Base-by-base conservation (phyloP, 2,797 vertebrate species). In the Bovichtus variegatus region DNA sequence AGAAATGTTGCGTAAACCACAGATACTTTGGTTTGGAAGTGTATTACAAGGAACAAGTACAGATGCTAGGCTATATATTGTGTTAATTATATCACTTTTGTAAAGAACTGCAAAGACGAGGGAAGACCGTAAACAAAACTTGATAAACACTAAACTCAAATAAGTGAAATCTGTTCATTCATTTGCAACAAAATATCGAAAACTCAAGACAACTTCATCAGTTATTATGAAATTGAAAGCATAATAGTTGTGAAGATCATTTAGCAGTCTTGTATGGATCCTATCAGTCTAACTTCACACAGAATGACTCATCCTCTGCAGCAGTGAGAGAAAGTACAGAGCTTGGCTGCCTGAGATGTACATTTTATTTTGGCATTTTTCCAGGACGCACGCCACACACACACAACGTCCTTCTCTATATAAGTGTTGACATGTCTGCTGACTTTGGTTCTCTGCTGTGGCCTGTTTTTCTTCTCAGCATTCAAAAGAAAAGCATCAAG, bases 271-370 rank as follows among this genome's bases (percentile, higher is more conserved):
- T 44, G 29, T 71, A 74, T 89, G n/a, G 64, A 81, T 86, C 49
- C 27, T 47, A 78, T 85, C 74, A 34, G 34, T 86, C 83, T 69
- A 72, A 91, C 68, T 77, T 80, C 67, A 54, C 84, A 76, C 71
- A 66, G 89, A 73, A 84, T 94, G 94, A 94, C 85, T 95, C 94
- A 94, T 94, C 89, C 89, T 92, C 88, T 92, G 92, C 91, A 90
- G 93, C 87, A 91, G 76, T 55, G 78, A 84, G 68, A 87, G 71
- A 91, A 91, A 91, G 69, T 85, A 92, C 91, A 88, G 83, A 88
- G 88, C 90, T 93, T 84, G 88, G 93, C 92, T 78, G 88, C 87
- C 78, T 87, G 73, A 86, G 85, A 94, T 94, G 91, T 93, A 93
- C 91, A 92, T 89, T 93, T 93, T 34, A 34, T 88, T 86, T 93